Base-by-base conservation (phyloP, 2,113 vertebrate genomes). In the Pseudonaja textilis region DNA sequence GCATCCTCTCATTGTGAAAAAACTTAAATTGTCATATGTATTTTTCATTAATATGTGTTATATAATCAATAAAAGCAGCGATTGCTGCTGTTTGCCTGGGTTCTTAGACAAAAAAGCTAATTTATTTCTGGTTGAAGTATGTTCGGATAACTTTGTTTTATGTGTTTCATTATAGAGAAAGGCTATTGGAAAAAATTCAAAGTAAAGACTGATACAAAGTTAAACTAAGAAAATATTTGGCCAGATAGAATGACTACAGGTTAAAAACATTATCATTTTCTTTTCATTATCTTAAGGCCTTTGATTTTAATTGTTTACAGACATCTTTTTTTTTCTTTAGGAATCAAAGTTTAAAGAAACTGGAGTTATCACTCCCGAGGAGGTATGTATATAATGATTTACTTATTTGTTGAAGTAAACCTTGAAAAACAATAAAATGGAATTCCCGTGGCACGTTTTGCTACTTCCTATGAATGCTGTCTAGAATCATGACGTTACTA, bases 341-440 rank as follows among this genome's bases (percentile, higher is more conserved):
- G 99, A 99, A 93, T 99, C 99, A 1, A 99, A 99, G 94, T 99
- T 99, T 97, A 99, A 99, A 95, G 99, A 99, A 98, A 99, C 99
- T 54, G 99, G 99, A 96, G 99, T 99, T 85, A 99, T 99, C 87
- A 99, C 99, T 59, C 99, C 99, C 69, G 99, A 99, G 94, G 99
- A 99, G 98, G 99, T 99, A 96, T 96, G 88, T 94, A 93, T 91
- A 88, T 34, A 93, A 50, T 90, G 34, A 26, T 64, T 85, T 9
- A 57, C 12, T 34, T 90, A 91, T 10, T 91, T 91, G 39, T 14
- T 57, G 64, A 90, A 93, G 4, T 88, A 26, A 42, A 6, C 56
- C 91, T 7, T 56, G 91, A 89, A 26, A 26, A 91, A 0, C 10
- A 7, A 12, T 89, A 52, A 90, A 90, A 47, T 29, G 34, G 69